Evolutionary conservation across 1,140 invertebrate genomes (phyloP), one percentile per base, ranked within the genome.

Genomic region (Achatina immaculata): DNA sequence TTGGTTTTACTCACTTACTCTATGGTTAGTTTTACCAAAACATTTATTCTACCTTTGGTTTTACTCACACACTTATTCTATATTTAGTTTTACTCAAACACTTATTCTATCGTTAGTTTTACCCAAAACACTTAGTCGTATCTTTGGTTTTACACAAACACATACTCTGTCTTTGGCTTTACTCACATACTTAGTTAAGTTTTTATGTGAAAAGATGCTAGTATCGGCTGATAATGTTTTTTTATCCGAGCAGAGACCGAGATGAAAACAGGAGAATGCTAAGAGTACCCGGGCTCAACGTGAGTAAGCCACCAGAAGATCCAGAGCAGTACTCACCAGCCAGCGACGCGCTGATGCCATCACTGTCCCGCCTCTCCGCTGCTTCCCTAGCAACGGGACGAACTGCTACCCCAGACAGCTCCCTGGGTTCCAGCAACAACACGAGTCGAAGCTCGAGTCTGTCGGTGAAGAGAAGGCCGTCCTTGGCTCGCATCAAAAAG

Each of bases 401-500:
- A 28, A 62, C 34, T 19, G 9, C 51, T 1, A 65, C 38, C 1
- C 45, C 74, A 14, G 74, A 76, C 11, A 21, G 1, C 24, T 62
- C 51, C 9, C 21, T 38, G 11, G 21, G 2, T 36, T 75, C 73
- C 45, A 58, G 28, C 48, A 14, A 1, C 1, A 4, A 34, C 7
- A 34, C 34, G 24, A 76, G 74, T 7, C 38, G n/a, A n/a, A 65
- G 51, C 24, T 76, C 74, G 3, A 76, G n/a, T 43, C 34, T 55
- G 14, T 76, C 74, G 24, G 3, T 76, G 0, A 58, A 65, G 24
- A 55, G 42, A 11, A 76, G 51, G 42, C 1, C 48, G 14, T 76
- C 74, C 2, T 36, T 76, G 74, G 51, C 74, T 58, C 74, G 74
- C 48, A 58, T 76, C 14, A 76, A 76, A 31, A 76, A 76, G n/a